Evolutionary conservation across 2,797 vertebrate species (phyloP), one percentile per base, ranked within the genome.

Genomic region (Eospalax fontanierii): DNA sequence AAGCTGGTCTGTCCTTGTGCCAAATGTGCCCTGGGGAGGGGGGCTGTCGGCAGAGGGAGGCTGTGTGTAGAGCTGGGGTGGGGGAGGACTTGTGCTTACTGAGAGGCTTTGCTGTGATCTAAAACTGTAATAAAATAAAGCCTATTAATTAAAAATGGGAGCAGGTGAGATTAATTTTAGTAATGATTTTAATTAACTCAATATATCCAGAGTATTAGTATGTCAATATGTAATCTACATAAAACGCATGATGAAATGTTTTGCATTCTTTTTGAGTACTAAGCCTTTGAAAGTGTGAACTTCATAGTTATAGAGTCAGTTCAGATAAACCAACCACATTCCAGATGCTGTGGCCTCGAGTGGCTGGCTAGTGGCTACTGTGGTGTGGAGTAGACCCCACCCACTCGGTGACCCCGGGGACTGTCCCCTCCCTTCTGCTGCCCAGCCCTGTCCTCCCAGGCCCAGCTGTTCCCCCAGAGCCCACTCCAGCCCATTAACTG

Each of bases 321-420:
- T 43, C 3, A 7, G 54, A 19, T 1, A 11, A 43, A 18, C 54
- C 12, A 1, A 4, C 71, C 38, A 1, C 19, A 1, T 46, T 26
- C 30, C 35, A 6, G 26, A 75, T 0, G 16, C 40, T 22, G 16
- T 14, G 1, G 28, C 19, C 61, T 43, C 21, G 24, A 14, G 35
- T 2, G 10, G 28, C 21, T 2, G 10, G 28, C 21, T 40, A 30
- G 26, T 0, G 8, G n/a, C 26, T 22, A 16, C 35, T 11, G 10
- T 1, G 0, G 0, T 8, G 15, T 8, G 1, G 33, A 46, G 22
- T 0, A 0, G 81, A 35, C 18, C 38, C 12, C 2, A 43, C 26
- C 19, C 5, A 30, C 30, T 38, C 35, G 35, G 12, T 28, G 63
- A 12, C 50, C 19, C 33, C 21, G 61, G 33, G 38, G 33, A 28